These are phyloP conservation scores for Drosophila pruinosa DNA, from an alignment of 1,140 invertebrate genomes.

Conservation along the genomic window DNA sequence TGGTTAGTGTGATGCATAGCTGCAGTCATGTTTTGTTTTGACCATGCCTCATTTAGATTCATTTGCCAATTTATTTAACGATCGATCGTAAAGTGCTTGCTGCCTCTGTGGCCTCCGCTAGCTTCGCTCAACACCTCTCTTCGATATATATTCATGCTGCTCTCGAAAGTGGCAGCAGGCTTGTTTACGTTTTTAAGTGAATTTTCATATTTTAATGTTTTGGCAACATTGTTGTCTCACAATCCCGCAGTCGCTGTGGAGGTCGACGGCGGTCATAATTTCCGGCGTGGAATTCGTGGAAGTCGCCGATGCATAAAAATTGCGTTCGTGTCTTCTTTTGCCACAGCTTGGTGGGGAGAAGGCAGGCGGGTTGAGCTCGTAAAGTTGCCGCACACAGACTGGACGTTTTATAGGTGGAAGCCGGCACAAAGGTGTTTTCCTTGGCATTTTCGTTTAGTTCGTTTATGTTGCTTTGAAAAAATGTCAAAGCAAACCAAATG, in stretches of 20 bases:
- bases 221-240: conserved; percentile 77
- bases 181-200: conserved; percentile 80
- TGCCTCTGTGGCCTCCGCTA: not conserved
- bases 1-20: conserved; percentile 15
- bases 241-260: conserved; percentile 46
- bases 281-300: conserved; percentile 79
- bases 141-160: not conserved
- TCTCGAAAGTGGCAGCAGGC: no score
- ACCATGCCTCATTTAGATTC: conserved; percentile 78
- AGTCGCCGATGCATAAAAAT: conserved; percentile 60
- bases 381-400: conserved; percentile 39
- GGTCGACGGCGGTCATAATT: conserved; percentile 69
- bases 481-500: conserved; percentile 66
- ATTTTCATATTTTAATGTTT: conserved; percentile 80
- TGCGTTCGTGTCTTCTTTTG: conserved; percentile 17
- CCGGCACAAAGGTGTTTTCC: conserved; percentile 69
- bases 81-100: conserved; percentile 74
- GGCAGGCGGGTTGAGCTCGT: conserved; percentile 17
- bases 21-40: conserved; percentile 57
- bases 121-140: conserved; percentile 21
- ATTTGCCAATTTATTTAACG: conserved; percentile 80
- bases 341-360: not conserved
- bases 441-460: conserved; percentile 23
- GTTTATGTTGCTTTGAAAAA: conserved; percentile 47
- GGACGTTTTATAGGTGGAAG: conserved; percentile 67